A percentile compares a stretch with the other conserved stretches of the same genome.
Evolutionary conservation across 2,797 vertebrate genomes (phyloP).

Genomic region (Poecile montanus): DNA sequence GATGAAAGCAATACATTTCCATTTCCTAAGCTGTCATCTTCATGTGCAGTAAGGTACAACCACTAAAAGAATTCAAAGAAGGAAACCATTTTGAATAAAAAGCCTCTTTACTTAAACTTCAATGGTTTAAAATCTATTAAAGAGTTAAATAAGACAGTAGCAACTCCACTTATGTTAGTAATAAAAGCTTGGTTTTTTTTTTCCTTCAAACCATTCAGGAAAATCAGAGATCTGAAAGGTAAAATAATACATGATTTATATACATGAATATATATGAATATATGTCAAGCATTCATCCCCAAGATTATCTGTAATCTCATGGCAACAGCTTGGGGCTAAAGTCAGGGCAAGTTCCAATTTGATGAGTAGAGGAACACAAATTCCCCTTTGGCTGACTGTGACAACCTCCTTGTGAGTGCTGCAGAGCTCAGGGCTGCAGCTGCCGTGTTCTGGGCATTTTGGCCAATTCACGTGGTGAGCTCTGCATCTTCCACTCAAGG

Average conservation of each 20-base stretch:
- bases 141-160: not conserved
- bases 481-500: not conserved
- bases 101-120: not conserved
- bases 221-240: not conserved
- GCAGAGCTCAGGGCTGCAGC: not conserved
- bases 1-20: not conserved
- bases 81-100: not conserved
- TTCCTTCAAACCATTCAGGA: not conserved
- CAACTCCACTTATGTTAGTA: not conserved
- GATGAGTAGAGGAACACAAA: not conserved
- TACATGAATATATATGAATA: not conserved
- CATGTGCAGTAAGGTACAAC: not conserved
- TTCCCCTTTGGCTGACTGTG: not conserved
- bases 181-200: not conserved
- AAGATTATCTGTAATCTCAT: not conserved
- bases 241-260: not conserved
- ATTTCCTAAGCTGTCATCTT: not conserved
- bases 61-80: not conserved
- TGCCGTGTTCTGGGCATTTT: fast-evolving
- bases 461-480: fast-evolving
- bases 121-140: not conserved
- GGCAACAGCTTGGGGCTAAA: not conserved
- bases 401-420: fast-evolving
- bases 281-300: not conserved
- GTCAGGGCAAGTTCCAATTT: not conserved